Conservation (phyloP, 92 coral and sea anemone genomes). For the Porites divaricata region DNA sequence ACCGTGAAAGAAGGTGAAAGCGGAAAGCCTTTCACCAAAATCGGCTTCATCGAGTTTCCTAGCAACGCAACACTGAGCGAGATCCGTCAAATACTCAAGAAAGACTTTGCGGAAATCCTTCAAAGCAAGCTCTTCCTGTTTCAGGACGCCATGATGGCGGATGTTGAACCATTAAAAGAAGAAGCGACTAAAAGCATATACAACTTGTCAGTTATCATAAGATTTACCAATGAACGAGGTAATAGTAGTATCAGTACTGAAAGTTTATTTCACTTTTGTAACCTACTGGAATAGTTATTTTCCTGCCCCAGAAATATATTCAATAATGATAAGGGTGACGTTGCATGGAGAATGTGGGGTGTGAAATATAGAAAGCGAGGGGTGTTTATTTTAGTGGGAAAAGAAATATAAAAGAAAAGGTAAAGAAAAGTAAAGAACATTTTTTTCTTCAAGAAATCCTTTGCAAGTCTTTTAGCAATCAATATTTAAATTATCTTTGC, state of each 20-base stretch:
- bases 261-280: not conserved
- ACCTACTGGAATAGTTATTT: not conserved
- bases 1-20: constrained; percentile 29
- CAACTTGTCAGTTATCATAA: constrained; percentile 71
- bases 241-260: not conserved
- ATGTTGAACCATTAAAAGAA: constrained; percentile 60
- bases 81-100: constrained; percentile 37
- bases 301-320: not conserved
- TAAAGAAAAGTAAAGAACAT: not conserved
- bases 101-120: constrained; percentile 29
- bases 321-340: no score
- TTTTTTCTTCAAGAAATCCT: not conserved
- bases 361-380: no score
- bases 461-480: not conserved
- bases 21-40: constrained; percentile 60
- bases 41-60: constrained; percentile 72
- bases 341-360: no score
- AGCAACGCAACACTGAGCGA: constrained; percentile 58
- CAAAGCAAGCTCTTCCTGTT: constrained; percentile 52
- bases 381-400: no score
- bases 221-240: constrained; percentile 43
- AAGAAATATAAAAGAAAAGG: no score
- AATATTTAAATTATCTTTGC: no score
- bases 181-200: constrained; percentile 46
- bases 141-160: constrained; percentile 67